Evolutionary conservation across 92 coral and sea anemone genomes (phyloP).

Genomic region (Porites divaricata): DNA sequence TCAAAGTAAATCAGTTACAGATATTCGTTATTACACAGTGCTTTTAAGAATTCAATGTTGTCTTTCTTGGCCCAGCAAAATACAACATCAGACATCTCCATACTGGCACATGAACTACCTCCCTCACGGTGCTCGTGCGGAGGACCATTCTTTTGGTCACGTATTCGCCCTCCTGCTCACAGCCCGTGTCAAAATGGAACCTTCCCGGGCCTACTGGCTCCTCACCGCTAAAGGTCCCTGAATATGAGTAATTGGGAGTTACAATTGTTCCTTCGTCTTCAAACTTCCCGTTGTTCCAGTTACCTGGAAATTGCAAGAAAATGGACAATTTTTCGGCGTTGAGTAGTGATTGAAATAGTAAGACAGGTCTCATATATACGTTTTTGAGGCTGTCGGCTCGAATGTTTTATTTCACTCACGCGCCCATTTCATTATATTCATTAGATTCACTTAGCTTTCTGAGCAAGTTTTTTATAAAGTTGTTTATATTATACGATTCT

Average conservation of each 20-base stretch:
- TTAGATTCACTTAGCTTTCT: no score
- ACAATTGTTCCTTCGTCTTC: conserved; percentile 70
- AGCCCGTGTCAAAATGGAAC: conserved; percentile 67
- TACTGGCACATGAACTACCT: conserved; percentile 60
- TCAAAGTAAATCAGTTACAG: not conserved
- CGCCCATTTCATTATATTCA: no score
- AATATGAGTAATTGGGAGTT: conserved; percentile 50
- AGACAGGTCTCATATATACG: not conserved
- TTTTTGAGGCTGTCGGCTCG: no score
- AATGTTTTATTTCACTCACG: no score
- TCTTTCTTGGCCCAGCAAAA: conserved; percentile 1
- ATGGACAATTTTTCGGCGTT: not conserved
- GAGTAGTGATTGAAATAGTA: not conserved
- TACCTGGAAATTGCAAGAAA: conserved; percentile 39
- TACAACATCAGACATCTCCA: conserved; percentile 64
- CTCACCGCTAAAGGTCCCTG: conserved; percentile 73
- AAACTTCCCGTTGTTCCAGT: conserved; percentile 74
- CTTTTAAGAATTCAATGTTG: not conserved
- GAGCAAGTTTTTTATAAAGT: no score
- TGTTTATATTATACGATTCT: no score
- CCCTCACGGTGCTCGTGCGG: conserved; percentile 36
- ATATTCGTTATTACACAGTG: not conserved
- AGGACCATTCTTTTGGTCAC: conserved; percentile 42
- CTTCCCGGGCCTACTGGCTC: conserved; percentile 75
- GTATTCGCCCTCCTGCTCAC: conserved; percentile 79